Evolutionary conservation across 2,797 vertebrate species (phyloP).

Genomic region (Naso thynnoides): DNA sequence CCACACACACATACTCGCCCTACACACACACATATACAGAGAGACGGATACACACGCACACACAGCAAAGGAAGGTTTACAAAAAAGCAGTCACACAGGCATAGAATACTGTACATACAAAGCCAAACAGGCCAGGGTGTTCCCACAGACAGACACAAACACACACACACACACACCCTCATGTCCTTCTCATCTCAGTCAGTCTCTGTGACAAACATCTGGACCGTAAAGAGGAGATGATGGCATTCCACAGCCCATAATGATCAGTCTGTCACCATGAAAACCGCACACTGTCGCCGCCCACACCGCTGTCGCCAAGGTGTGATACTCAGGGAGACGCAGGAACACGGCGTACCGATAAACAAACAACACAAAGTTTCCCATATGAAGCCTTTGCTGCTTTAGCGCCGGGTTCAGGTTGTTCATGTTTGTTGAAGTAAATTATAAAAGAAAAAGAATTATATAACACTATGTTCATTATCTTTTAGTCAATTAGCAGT

Average conservation of each 20-base stretch:
- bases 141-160: background rate
- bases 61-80: conserved; percentile 5
- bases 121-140: conserved; percentile 50
- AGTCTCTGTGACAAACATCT: conserved; percentile 69
- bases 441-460: conserved; percentile 8
- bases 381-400: conserved; percentile 6
- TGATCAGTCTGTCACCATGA: conserved; percentile 72
- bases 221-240: conserved; percentile 72
- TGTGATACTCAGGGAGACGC: conserved; percentile 43
- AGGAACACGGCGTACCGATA: conserved; percentile 35
- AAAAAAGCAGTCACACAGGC: conserved; percentile 19
- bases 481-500: conserved; percentile 28
- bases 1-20: conserved; percentile 19
- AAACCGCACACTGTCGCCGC: conserved; percentile 51
- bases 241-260: conserved; percentile 72
- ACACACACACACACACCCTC: conserved; percentile 14
- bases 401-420: background rate
- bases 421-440: conserved; percentile 14
- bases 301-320: conserved; percentile 54
- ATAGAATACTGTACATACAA: conserved; percentile 49
- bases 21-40: conserved; percentile 1
- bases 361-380: conserved; percentile 47
- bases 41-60: background rate
- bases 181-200: conserved; percentile 54
- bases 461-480: conserved; percentile 16